Percentiles rank a stretch among this genome's conserved stretches.
These are phyloP conservation scores for Amphipoea oculea DNA, from an alignment of 2,888 invertebrate genomes.

Conservation along the genomic window DNA sequence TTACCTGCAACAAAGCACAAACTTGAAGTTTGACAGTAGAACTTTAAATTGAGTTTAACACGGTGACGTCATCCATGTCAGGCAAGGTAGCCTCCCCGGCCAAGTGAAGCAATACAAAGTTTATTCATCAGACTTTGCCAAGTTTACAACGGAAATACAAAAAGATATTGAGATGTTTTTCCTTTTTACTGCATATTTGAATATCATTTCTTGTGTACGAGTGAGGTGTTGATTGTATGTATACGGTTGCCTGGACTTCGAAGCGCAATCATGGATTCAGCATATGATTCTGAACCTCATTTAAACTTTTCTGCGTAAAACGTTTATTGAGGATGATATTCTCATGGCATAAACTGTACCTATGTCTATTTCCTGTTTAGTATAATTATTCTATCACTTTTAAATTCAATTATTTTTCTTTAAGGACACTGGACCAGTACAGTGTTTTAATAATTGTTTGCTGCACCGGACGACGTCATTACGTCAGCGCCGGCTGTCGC, in stretches of 20 bases:
- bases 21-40: slow-evolving; percentile 53
- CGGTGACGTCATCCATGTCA: slow-evolving; percentile 58
- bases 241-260: background rate
- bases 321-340: too few relatives aligned
- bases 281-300: background rate
- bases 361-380: background rate
- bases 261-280: background rate
- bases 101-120: slow-evolving; percentile 65
- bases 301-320: too few relatives aligned
- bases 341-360: too few relatives aligned
- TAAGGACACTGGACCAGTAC: too few relatives aligned
- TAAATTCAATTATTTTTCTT: too few relatives aligned
- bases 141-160: slow-evolving; percentile 50
- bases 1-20: slow-evolving; percentile 38
- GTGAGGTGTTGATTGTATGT: background rate
- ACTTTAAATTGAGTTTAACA: slow-evolving; percentile 69
- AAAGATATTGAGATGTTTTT: slow-evolving; percentile 28
- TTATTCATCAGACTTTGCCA: slow-evolving; percentile 64
- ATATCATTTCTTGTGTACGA: slow-evolving; percentile 4
- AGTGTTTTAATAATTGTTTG: too few relatives aligned
- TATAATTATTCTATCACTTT: too few relatives aligned
- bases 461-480: too few relatives aligned
- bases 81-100: slow-evolving; percentile 47
- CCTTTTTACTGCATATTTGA: slow-evolving; percentile 9
- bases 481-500: too few relatives aligned